A percentile compares a stretch with the other conserved stretches of the same genome.
Evolutionary conservation across 2,113 vertebrate genomes (phyloP).

Genomic region (Chaenogobius annularis): DNA sequence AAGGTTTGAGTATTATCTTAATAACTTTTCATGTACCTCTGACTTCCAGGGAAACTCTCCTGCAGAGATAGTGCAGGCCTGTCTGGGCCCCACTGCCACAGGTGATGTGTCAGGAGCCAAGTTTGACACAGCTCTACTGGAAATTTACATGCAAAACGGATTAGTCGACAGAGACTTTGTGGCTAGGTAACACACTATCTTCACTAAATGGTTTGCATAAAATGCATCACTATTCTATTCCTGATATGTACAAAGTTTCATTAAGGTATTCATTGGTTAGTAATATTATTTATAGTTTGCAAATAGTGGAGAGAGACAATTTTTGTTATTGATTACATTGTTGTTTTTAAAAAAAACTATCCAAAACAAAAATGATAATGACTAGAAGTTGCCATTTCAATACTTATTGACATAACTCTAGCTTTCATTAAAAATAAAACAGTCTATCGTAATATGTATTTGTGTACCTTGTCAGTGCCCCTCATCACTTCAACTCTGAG

Average conservation of each 20-base stretch:
- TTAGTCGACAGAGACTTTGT: constrained; percentile 66
- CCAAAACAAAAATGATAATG: too few species aligned
- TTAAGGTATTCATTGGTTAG: not conserved
- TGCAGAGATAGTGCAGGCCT: constrained; percentile 71
- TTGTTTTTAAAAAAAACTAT: too few species aligned
- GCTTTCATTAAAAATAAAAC: not conserved
- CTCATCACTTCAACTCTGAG: constrained; percentile 76
- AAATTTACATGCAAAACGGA: constrained; percentile 70
- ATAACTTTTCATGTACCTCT: not conserved
- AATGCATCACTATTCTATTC: not conserved
- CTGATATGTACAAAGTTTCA: not conserved
- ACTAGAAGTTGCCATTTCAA: not conserved
- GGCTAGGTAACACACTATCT: constrained; percentile 46
- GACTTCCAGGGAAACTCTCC: constrained; percentile 63
- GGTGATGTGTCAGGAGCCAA: constrained; percentile 72
- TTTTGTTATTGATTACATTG: too few species aligned
- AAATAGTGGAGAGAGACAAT: too few species aligned
- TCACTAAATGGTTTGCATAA: not conserved
- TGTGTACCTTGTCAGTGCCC: constrained; percentile 37
- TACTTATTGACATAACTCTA: not conserved
- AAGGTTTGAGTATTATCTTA: not conserved
- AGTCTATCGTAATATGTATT: not conserved
- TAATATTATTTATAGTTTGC: too few species aligned
- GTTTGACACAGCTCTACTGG: constrained; percentile 68
- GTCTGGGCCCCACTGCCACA: constrained; percentile 66